phyloP scores from a whole-genome alignment of 2,888 invertebrate species.

The Leptopilina syphax region DNA sequence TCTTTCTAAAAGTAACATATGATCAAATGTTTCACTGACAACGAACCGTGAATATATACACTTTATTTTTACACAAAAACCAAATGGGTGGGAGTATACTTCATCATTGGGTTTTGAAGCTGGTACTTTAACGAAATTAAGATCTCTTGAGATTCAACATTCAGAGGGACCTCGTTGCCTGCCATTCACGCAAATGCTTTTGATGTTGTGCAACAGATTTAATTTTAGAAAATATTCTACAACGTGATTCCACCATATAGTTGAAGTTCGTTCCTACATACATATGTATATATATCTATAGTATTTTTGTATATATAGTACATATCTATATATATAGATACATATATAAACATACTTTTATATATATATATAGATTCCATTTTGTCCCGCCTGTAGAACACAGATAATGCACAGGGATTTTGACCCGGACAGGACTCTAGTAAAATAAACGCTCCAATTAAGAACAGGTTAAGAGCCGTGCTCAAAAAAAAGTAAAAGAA shows the following conservation, averaged over 20 bases:
- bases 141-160: constrained; percentile 27
- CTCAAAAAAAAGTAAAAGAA: neutral
- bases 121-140: constrained; percentile 22
- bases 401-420: constrained; percentile 36
- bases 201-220: constrained; percentile 17
- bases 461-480: constrained; percentile 10
- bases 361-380: neutral
- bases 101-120: constrained; percentile 3
- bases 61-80: neutral
- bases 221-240: constrained; percentile 36
- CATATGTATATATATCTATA: too few relatives aligned
- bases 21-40: neutral
- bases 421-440: constrained; percentile 10
- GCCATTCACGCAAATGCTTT: constrained; percentile 27
- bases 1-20: neutral
- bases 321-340: too few relatives aligned
- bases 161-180: constrained; percentile 16
- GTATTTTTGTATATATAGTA: neutral
- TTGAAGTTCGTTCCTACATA: neutral
- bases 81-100: constrained; percentile 1
- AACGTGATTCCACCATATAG: neutral
- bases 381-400: constrained; percentile 30
- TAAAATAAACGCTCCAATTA: constrained; percentile 38
- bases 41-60: neutral
- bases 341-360: neutral